Base-by-base conservation (phyloP, 2,797 vertebrate genomes). In the Heteromormyrus szaboi region DNA sequence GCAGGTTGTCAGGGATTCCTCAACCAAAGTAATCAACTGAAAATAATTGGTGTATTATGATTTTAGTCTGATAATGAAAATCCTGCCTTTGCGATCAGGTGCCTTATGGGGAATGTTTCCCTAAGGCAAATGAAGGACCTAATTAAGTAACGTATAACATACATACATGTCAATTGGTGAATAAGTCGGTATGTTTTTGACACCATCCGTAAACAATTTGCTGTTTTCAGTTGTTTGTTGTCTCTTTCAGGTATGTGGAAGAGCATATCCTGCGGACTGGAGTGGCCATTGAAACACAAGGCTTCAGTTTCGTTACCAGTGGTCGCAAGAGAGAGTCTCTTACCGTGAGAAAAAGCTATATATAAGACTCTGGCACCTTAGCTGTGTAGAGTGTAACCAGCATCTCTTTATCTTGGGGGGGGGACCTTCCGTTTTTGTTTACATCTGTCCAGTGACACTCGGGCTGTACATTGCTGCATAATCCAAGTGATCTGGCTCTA, bases 251-350 rank as follows among this genome's bases (percentile, higher is more conserved):
- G 96, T 96, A 97, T 44, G 94, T 95, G 19, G 96, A 97, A 89
- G 96, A 97, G 91, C 96, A 97, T 92, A 96, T 97, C 88, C 96
- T 96, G 93, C 96, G 95, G 93, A 94, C 95, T 0, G 96, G 96
- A 0, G 96, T 96, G 4, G 96, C 96, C 92, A 96, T 97, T 56
- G 96, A 97, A 93, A 97, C 96, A 0, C 96, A 97, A 92, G 96
- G 96, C 0, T 96, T 97, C 88, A 96, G 95, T 0, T 97, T 97
- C 90, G 93, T 97, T 90, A 96, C 96, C 65, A 96, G 96, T 25
- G 96, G 96, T 9, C 95, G 96, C 37, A 96, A 96, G 92, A 95
- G 96, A 93, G 96, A 96, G 91, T 96, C 96, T 0, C 86, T 97
- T 91, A 97, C 95, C 65, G 96, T 97, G 93, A 94, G 95, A 92